Evolutionary conservation across 2,797 vertebrate genomes (phyloP), one percentile per base, ranked within the genome.

Genomic region (Channallabes apus): DNA sequence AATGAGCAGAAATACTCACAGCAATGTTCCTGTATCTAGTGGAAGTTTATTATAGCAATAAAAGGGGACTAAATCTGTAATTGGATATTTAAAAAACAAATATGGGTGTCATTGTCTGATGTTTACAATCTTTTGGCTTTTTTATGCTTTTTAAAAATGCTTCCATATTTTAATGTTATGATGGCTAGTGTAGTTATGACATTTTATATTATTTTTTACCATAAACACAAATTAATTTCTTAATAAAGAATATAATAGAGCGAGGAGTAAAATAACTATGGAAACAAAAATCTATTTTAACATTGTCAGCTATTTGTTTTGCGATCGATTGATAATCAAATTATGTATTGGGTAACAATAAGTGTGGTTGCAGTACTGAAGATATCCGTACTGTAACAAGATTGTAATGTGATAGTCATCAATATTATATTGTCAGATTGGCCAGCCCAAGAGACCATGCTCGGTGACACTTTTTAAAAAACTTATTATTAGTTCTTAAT

Each of bases 401-500:
- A 29, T 17, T 7, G 7, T 56, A 20, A 20, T 56, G 27, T 79
- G 17, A 80, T 61, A 62, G 2, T 20, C 11, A 76, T 79, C 1
- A 41, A 14, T 79, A 62, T 78, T 38, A 54, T 75, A 54, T 78
- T 61, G 56, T 61, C 20, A 59, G 35, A 59, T 80, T 80, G 24
- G 32, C 56, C 58, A 27, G 24, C 38, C 61, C 32, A 27, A 61
- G 81, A 15, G 0, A 27, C 4, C 6, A 4, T 56, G 3, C n/a
- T 20, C 20, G 20, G 51, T 32, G 51, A 32, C 75, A 76, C 14
- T 2, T 27, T 61, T 11, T 2, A 11, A 46, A 46, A 46, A 46
- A 46, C 46, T 8, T 14, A 24, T 75, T 64, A 29, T 62, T 83
- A 22, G 1, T 72, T 41, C 51, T 41, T 20, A 14, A 3, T 11